Evolutionary conservation across 2,888 invertebrate genomes (phyloP), one percentile per base, ranked within the genome.

Genomic region (Hypomecis atomaria): DNA sequence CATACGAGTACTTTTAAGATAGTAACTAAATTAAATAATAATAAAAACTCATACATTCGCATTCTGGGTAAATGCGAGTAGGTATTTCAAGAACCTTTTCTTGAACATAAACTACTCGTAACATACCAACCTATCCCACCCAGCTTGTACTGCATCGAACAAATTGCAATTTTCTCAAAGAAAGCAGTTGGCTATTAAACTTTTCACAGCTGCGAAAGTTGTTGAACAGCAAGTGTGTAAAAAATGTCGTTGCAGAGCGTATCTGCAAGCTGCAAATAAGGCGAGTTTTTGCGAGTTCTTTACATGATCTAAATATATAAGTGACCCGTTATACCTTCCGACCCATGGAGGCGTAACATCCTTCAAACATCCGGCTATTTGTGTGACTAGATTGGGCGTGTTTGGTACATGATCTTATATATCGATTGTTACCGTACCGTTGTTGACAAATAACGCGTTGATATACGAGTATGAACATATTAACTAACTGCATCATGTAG

Each of bases 201-300:
- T 59, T 54, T 62, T 59, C n/a, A 40, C 66, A 58, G 54, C 40
- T 58, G 42, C 23, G 33, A 47, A 63, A 60, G 49, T 63, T 60
- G 23, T n/a, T 48, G 56, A 55, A 38, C 34, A 40, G 40, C 52
- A 53, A 60, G n/a, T 45, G 45, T 52, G 52, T 40, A 47, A 60
- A 57, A 59, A 56, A 53, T 58, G 45, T 36, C 50, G 43, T 37
- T 62, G 56, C 62, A 62, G 45, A 53, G 44, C 13, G n/a, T 50
- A 45, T 44, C 62, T 59, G 61, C 66, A 59, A 50, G 59, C 58
- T 60, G 67, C 59, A 59, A 59, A 67, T 60, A 58, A 50, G 44
- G 49, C n/a, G n/a, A n/a, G n/a, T n/a, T 13, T 50, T 50, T 56
- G 47, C 13, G 23, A 53, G 43, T 34, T 6, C 47, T 60, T 60